Evolutionary conservation across 2,888 invertebrate species (phyloP).

Genomic region (Pristionchus exspectatus): DNA sequence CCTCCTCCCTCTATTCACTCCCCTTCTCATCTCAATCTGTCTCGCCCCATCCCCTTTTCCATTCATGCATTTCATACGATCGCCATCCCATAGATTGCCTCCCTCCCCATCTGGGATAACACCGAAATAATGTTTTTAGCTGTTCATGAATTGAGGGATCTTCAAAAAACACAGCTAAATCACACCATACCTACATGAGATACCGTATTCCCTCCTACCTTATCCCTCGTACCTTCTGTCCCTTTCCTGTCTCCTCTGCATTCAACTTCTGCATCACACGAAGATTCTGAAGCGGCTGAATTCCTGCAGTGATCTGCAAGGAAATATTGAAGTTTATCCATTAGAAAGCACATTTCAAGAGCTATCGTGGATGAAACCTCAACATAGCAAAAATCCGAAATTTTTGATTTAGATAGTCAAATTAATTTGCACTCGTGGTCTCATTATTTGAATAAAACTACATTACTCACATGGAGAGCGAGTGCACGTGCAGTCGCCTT

Average conservation of each 20-base stretch:
- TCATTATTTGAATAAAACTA: too few species aligned
- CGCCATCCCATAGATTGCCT: constrained; percentile 82
- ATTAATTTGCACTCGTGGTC: too few species aligned
- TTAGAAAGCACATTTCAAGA: too few species aligned
- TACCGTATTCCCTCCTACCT: background rate
- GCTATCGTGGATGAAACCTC: too few species aligned
- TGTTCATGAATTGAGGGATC: background rate
- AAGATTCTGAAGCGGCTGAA: constrained; percentile 96
- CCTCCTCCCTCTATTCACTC: background rate
- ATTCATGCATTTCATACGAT: constrained; percentile 36
- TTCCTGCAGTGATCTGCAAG: constrained; percentile 88
- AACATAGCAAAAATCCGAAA: too few species aligned
- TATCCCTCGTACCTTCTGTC: constrained; percentile 60
- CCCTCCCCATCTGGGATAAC: background rate
- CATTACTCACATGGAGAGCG: constrained; percentile 67
- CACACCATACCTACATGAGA: too few species aligned
- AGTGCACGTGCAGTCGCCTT: constrained; percentile 87
- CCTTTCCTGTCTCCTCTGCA: constrained; percentile 65
- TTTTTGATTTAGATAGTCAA: too few species aligned
- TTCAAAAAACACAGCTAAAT: background rate
- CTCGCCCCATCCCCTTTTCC: constrained; percentile 20
- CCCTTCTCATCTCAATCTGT: constrained; percentile 20
- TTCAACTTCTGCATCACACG: constrained; percentile 87
- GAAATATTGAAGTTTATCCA: background rate
- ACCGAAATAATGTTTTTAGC: background rate